Percentiles rank a stretch among this genome's conserved stretches.
phyloP scores from a whole-genome alignment of 2,797 vertebrate species.

The Coregonus sp. region DNA sequence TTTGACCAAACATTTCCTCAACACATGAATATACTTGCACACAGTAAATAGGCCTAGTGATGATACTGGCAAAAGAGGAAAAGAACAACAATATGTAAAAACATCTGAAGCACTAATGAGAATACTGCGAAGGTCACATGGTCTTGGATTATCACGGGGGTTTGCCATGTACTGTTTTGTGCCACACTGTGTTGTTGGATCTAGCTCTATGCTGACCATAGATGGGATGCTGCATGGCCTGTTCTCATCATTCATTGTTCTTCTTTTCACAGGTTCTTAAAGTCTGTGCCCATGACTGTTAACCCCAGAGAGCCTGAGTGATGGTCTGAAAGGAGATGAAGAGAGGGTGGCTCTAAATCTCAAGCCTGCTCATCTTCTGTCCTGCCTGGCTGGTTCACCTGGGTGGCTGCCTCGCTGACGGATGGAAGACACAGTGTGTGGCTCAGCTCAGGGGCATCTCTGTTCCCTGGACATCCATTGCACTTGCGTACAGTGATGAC shows the following conservation, averaged over 20 bases:
- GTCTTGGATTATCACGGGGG: no score
- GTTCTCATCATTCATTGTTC: constrained; percentile 42
- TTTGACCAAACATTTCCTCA: no score
- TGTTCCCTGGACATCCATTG: constrained; percentile 58
- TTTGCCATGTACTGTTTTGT: no score
- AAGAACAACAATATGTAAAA: no score
- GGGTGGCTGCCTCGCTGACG: constrained; percentile 28
- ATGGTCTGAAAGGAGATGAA: constrained; percentile 53
- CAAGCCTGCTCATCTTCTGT: constrained; percentile 58
- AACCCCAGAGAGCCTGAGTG: constrained; percentile 52
- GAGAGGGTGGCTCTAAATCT: constrained; percentile 56
- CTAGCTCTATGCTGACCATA: background rate
- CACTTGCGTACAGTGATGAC: background rate
- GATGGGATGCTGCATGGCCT: background rate
- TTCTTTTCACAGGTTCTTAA: constrained; percentile 36
- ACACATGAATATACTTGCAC: no score
- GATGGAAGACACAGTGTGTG: constrained; percentile 63
- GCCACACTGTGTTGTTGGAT: no score
- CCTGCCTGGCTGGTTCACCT: constrained; percentile 52
- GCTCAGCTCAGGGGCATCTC: constrained; percentile 47
- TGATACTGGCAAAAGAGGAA: no score
- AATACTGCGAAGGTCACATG: no score
- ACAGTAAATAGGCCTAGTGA: no score
- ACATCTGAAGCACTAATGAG: no score
- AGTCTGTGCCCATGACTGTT: constrained; percentile 24